A percentile compares a stretch with the other conserved stretches of the same genome.
Evolutionary conservation across 2,888 invertebrate genomes (phyloP).

Genomic region (Andrena fulva): DNA sequence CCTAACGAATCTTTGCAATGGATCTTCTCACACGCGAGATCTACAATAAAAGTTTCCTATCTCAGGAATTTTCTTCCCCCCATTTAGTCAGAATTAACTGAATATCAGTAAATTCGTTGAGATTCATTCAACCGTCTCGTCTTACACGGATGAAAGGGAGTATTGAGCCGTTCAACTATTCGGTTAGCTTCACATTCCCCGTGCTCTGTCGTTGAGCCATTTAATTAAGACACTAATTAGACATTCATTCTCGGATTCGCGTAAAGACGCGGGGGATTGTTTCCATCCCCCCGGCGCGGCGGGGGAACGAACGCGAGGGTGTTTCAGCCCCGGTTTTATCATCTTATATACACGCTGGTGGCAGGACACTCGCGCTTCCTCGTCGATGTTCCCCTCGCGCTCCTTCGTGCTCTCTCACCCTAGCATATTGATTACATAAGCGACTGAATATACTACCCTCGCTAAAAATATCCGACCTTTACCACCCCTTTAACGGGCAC

Average conservation of each 20-base stretch:
- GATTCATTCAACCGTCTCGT: too few relatives aligned
- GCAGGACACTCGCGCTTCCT: constrained; percentile 31
- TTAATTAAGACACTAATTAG: constrained; percentile 34
- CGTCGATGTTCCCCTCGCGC: constrained; percentile 40
- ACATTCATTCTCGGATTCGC: constrained; percentile 17
- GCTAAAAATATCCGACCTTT: constrained; percentile 80
- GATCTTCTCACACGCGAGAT: too few relatives aligned
- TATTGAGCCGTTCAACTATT: neutral
- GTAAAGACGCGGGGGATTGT: neutral
- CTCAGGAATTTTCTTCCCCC: too few relatives aligned
- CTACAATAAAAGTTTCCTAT: too few relatives aligned
- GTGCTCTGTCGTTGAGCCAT: neutral
- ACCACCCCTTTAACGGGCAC: constrained; percentile 51
- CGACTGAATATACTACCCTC: constrained; percentile 81
- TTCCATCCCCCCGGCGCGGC: neutral
- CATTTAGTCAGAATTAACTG: too few relatives aligned
- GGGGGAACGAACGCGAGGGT: neutral
- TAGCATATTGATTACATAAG: constrained; percentile 84
- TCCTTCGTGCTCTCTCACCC: constrained; percentile 71
- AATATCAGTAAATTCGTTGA: too few relatives aligned
- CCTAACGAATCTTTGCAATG: too few relatives aligned
- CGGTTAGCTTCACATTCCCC: neutral
- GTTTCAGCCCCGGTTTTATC: constrained; percentile 35
- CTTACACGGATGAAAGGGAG: neutral
- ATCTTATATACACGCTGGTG: constrained; percentile 23